A percentile compares a stretch with the other conserved stretches of the same genome.
Evolutionary conservation across 2,888 invertebrate species (phyloP).

Genomic region (Nomada fucata): DNA sequence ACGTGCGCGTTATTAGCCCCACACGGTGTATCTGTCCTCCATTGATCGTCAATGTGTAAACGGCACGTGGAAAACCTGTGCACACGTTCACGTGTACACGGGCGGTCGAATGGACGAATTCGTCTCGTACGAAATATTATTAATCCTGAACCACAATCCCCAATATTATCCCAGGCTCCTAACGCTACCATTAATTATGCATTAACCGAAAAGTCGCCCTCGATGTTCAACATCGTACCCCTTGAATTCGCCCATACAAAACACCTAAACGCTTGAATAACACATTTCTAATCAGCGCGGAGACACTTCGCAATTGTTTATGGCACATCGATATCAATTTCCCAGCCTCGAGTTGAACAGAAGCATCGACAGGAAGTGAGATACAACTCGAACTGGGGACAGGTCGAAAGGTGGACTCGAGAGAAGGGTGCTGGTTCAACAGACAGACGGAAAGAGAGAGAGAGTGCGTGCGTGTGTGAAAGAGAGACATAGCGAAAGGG

Average conservation of each 20-base stretch:
- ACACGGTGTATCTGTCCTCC: not conserved
- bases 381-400: slow-evolving; percentile 35
- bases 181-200: too few species aligned
- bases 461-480: not conserved
- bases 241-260: too few species aligned
- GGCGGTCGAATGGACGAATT: not conserved
- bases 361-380: slow-evolving; percentile 18
- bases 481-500: slow-evolving; percentile 32
- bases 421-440: slow-evolving; percentile 7
- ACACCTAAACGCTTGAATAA: too few species aligned
- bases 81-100: not conserved
- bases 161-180: too few species aligned
- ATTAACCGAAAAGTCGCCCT: too few species aligned
- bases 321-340: slow-evolving; percentile 62
- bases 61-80: slow-evolving; percentile 1
- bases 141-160: too few species aligned
- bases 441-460: not conserved
- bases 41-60: not conserved
- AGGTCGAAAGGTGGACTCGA: slow-evolving; percentile 28
- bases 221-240: too few species aligned
- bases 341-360: slow-evolving; percentile 17
- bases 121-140: not conserved
- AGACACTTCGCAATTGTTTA: slow-evolving; percentile 13
- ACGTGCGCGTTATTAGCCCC: not conserved
- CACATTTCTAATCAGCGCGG: not conserved